Conservation (phyloP, 2,888 invertebrate species). For the Himalopsyche japonica region DNA sequence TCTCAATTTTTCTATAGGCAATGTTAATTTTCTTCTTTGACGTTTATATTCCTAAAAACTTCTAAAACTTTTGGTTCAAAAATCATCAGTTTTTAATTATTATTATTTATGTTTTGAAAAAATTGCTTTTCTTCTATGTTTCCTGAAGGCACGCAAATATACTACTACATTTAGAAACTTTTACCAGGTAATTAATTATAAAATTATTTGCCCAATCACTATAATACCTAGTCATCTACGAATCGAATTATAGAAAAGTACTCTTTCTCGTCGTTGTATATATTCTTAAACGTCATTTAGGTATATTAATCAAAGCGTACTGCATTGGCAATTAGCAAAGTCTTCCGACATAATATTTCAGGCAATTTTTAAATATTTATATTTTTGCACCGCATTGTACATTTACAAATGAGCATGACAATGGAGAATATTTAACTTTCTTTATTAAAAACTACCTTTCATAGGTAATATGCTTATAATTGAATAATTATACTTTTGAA, state of each 20-base stretch:
- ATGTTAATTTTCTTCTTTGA: background rate
- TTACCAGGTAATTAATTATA: conserved; percentile 24
- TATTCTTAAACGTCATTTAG: conserved; percentile 13
- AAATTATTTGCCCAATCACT: conserved; percentile 6
- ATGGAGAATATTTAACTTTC: background rate
- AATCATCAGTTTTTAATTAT: conserved; percentile 5
- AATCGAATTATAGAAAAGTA: conserved; percentile 28
- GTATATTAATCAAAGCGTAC: conserved; percentile 17
- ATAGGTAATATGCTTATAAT: too few species aligned
- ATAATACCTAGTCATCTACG: background rate
- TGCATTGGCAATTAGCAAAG: conserved; percentile 9
- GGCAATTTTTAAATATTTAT: conserved; percentile 9
- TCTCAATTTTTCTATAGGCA: background rate
- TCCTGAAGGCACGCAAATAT: conserved; percentile 38
- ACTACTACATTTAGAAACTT: conserved; percentile 34
- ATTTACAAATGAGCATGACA: background rate
- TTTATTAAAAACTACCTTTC: too few species aligned
- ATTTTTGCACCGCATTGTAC: background rate
- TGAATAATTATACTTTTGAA: too few species aligned
- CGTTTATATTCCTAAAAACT: conserved; percentile 12
- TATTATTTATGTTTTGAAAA: background rate
- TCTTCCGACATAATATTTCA: conserved; percentile 5
- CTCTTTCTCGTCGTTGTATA: conserved; percentile 23
- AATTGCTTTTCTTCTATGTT: conserved; percentile 20
- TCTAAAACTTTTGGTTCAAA: conserved; percentile 21